These are phyloP conservation scores for Semicossyphus pulcher DNA, from an alignment of 2,113 vertebrate species.

Conservation along the genomic window DNA sequence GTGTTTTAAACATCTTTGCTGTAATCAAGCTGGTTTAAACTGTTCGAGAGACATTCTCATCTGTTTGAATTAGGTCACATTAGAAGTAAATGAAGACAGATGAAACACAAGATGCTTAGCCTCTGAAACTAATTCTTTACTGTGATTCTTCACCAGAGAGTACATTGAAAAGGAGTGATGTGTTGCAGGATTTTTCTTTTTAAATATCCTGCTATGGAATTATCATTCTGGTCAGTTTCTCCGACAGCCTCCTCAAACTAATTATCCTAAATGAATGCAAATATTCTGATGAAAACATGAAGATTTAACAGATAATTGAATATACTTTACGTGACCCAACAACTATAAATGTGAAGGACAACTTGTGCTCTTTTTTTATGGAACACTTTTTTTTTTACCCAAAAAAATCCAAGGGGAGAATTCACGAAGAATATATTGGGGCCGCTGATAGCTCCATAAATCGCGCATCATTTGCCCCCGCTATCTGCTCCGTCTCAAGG, in stretches of 20 bases:
- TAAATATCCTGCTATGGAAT: neutral
- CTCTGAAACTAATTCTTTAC: conserved; percentile 41
- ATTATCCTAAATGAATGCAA: neutral
- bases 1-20: conserved; percentile 50
- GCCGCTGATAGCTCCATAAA: no score
- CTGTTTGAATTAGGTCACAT: conserved; percentile 76
- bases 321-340: no score
- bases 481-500: no score
- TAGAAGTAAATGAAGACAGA: conserved; percentile 72
- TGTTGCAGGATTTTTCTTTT: neutral
- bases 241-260: neutral
- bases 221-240: neutral
- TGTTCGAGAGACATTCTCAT: conserved; percentile 62
- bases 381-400: no score
- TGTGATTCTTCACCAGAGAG: conserved; percentile 19
- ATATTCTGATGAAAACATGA: neutral
- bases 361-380: no score
- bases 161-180: conserved; percentile 14
- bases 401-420: no score
- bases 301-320: neutral
- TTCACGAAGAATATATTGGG: no score
- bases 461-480: no score
- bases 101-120: conserved; percentile 57
- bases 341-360: no score
- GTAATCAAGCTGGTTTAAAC: conserved; percentile 64